A percentile compares a stretch with the other conserved stretches of the same genome.
These are phyloP conservation scores for Anoplopoma fimbria DNA, from an alignment of 2,113 vertebrate species.

Conservation along the genomic window DNA sequence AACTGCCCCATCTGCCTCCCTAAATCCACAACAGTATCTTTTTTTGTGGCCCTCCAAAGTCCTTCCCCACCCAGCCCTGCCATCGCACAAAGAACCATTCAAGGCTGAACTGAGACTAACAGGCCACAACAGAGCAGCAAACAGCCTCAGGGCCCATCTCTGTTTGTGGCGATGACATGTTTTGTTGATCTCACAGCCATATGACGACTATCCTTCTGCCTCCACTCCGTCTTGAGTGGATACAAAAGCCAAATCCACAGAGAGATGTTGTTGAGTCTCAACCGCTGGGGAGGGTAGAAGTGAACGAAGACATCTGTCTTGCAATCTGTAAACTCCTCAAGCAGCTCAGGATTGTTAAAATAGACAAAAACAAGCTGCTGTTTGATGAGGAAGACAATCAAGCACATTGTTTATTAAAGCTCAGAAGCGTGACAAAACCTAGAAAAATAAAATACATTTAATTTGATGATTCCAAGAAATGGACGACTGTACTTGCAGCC, in stretches of 20 bases:
- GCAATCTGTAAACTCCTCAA: constrained; percentile 61
- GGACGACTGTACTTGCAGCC: constrained; percentile 7
- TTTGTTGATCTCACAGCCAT: constrained; percentile 61
- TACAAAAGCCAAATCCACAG: constrained; percentile 51
- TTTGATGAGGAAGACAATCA: constrained; percentile 5
- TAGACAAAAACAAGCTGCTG: constrained; percentile 44
- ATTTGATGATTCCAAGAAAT: not conserved
- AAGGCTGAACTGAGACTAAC: constrained; percentile 58
- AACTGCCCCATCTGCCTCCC: constrained; percentile 65
- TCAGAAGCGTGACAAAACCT: not conserved
- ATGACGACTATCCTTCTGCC: constrained; percentile 43
- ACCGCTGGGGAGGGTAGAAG: constrained; percentile 34
- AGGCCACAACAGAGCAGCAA: constrained; percentile 49
- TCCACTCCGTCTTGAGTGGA: constrained; percentile 12
- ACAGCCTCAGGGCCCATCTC: constrained; percentile 46
- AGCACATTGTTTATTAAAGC: constrained; percentile 24
- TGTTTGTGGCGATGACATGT: constrained; percentile 64
- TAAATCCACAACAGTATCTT: constrained; percentile 66
- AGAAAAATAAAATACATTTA: not conserved
- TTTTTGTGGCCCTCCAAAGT: constrained; percentile 61
- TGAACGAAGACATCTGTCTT: constrained; percentile 59
- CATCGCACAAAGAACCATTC: constrained; percentile 77
- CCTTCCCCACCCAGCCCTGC: constrained; percentile 37
- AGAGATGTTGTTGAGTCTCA: constrained; percentile 51
- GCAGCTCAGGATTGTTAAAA: constrained; percentile 31